These are phyloP conservation scores for Pseudopipra pipra DNA, from an alignment of 2,113 vertebrate species.

Conservation along the genomic window DNA sequence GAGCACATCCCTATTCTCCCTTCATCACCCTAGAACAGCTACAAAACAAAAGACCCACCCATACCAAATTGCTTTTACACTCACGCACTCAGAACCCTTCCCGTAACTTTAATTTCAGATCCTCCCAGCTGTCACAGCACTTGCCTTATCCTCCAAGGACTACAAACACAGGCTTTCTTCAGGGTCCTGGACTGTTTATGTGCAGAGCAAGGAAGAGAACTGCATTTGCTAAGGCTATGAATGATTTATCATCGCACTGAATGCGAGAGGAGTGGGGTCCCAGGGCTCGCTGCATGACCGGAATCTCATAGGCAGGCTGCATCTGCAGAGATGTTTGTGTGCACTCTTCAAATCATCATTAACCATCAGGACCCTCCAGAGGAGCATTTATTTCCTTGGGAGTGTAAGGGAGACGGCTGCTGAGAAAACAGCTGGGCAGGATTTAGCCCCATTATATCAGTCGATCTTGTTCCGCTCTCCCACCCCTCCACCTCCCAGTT, in stretches of 20 bases:
- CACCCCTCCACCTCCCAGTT: not conserved
- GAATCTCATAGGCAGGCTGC: conserved; percentile 35
- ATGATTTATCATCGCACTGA: conserved; percentile 60
- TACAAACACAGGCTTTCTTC: conserved; percentile 37
- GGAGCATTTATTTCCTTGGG: conserved; percentile 40
- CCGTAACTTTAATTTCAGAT: conserved; percentile 8
- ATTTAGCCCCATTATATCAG: conserved; percentile 7
- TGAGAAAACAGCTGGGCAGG: conserved; percentile 64
- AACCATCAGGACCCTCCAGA: conserved; percentile 60
- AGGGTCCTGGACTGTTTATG: conserved; percentile 19
- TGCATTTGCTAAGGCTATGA: conserved; percentile 53
- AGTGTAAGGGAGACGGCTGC: conserved; percentile 34
- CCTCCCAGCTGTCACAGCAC: conserved; percentile 23
- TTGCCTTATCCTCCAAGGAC: conserved; percentile 38
- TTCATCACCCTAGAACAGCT: not conserved
- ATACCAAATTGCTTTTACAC: not conserved
- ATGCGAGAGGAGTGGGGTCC: conserved; percentile 45
- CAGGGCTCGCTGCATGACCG: conserved; percentile 27
- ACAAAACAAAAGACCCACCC: not conserved
- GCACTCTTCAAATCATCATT: conserved; percentile 58
- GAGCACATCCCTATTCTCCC: not conserved
- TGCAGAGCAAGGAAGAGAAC: conserved; percentile 1
- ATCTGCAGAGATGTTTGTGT: conserved; percentile 55
- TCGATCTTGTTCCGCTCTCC: not conserved
- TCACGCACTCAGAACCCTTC: not conserved